phyloP scores from a whole-genome alignment of 1,140 invertebrate genomes.

The Drosophila burlai region DNA sequence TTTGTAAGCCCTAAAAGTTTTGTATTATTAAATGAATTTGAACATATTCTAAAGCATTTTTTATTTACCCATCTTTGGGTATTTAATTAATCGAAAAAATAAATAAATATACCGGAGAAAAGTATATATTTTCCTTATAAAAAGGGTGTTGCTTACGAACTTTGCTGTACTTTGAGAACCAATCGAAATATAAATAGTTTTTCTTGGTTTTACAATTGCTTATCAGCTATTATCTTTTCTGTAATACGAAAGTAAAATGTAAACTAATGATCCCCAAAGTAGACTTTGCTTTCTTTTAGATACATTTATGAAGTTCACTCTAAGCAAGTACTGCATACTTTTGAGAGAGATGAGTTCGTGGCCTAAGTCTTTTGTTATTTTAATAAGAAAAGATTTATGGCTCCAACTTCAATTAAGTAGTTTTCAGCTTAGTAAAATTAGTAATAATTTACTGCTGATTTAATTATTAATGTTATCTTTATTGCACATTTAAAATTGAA shows the following conservation, averaged over 20 bases:
- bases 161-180: too few relatives aligned
- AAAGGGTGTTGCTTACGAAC: too few relatives aligned
- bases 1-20: neutral
- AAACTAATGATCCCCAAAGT: constrained; percentile 11
- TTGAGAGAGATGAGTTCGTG: constrained; percentile 32
- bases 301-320: neutral
- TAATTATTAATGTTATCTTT: too few relatives aligned
- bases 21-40: neutral
- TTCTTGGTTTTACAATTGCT: too few relatives aligned
- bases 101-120: too few relatives aligned
- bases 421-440: neutral
- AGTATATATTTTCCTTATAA: too few relatives aligned
- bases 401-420: neutral
- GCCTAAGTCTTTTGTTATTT: constrained; percentile 67
- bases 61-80: too few relatives aligned
- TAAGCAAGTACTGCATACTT: constrained; percentile 29
- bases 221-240: neutral
- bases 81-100: neutral
- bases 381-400: neutral
- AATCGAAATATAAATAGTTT: too few relatives aligned
- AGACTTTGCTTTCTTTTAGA: constrained; percentile 17
- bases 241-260: constrained; percentile 1
- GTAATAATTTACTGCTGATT: neutral
- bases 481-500: neutral
- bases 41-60: too few relatives aligned